Evolutionary conservation across 1,140 invertebrate genomes (phyloP), one percentile per base, ranked within the genome.

Genomic region (Cydia fagiglandana): DNA sequence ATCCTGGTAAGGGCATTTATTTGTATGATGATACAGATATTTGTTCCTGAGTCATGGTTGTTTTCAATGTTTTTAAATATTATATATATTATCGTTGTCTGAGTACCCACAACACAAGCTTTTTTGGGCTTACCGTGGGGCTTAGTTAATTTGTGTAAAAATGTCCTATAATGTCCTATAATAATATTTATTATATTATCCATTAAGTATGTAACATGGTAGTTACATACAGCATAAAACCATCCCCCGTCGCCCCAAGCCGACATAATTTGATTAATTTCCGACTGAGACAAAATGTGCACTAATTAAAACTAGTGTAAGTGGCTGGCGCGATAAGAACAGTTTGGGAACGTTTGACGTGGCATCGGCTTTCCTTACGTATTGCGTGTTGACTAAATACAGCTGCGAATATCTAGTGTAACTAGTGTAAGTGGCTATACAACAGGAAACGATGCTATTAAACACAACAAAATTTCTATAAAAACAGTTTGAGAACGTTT

Each of bases 301-400:
- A 84, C 85, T 91, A 92, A 92, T 92, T 92, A 92, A 92, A 92
- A 92, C 91, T 91, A 92, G 85, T 85, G 86, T 91, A 91, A 92
- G 89, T 92, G 91, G 85, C 81, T 82, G 83, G 80, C 76, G 88
- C 85, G 91, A 92, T 92, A 92, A 92, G 89, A 89, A 86, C 82
- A 82, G 82, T 86, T 87, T 86, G 41, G n/a, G 73, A 74, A 80
- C 78, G 83, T 81, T 79, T 83, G 77, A 73, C 61, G 78, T 30
- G 64, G 82, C 82, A 87, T 87, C 84, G 83, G 83, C 79, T 89
- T 88, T 80, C 81, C 53, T 34, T 53, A 15, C 68, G 24, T 78
- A 78, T 56, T n/a, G 17, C 2, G 0, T 38, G 34, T 78, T 47
- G 84, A 82, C 73, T 15, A 3, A 17, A 77, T 73, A n/a, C 17